phyloP scores from a whole-genome alignment of 2,113 vertebrate species.

The Scophthalmus maximus region DNA sequence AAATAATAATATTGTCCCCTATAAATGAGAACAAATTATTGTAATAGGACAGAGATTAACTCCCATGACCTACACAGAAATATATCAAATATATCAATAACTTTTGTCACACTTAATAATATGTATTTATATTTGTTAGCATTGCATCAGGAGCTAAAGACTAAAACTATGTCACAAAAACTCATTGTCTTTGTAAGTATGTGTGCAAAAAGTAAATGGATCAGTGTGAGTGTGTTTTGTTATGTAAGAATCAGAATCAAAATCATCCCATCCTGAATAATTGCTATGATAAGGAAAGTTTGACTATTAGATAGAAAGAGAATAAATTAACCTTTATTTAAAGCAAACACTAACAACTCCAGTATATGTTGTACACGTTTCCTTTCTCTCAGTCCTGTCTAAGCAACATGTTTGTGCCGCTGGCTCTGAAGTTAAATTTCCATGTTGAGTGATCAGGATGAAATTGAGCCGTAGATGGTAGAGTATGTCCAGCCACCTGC shows the following conservation, averaged over 20 bases:
- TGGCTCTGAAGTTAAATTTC: conserved; percentile 34
- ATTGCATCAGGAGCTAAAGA: conserved; percentile 31
- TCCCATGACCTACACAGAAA: neutral
- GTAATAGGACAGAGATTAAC: neutral
- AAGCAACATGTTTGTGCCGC: conserved; percentile 5
- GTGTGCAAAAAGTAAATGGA: conserved; percentile 26
- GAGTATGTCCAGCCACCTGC: conserved; percentile 40
- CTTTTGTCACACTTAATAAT: conserved; percentile 50
- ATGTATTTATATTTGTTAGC: conserved; percentile 9
- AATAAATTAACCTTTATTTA: conserved; percentile 2
- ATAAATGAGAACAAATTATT: conserved; percentile 11
- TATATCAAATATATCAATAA: conserved; percentile 29
- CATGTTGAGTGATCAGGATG: conserved; percentile 42
- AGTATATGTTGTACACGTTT: conserved; percentile 15
- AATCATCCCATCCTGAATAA: neutral
- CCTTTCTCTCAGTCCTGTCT: conserved; percentile 4
- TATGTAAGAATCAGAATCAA: neutral
- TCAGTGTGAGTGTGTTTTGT: neutral
- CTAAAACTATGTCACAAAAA: conserved; percentile 24
- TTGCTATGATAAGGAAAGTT: neutral
- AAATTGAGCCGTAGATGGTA: conserved; percentile 34
- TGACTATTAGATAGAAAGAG: neutral
- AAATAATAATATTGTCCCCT: conserved; percentile 2
- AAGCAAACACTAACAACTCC: conserved; percentile 14
- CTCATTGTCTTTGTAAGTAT: conserved; percentile 29